A percentile compares a stretch with the other conserved stretches of the same genome.
phyloP scores from a whole-genome alignment of 2,797 vertebrate species.

The Sternarchorhynchus goeldii region DNA sequence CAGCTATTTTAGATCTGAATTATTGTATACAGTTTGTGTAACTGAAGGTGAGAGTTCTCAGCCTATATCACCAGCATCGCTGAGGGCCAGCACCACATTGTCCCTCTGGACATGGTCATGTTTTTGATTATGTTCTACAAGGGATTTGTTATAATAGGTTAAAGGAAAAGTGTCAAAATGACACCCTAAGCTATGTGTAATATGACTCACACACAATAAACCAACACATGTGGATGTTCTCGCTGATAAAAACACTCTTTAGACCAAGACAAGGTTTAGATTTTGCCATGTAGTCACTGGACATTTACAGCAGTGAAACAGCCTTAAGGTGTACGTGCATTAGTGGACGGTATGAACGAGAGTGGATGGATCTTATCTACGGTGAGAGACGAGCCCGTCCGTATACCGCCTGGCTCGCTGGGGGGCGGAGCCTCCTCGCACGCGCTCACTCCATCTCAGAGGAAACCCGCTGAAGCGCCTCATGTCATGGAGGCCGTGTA shows the following conservation, averaged over 20 bases:
- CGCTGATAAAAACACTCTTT: background rate
- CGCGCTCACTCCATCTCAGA: constrained; percentile 30
- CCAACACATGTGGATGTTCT: no score
- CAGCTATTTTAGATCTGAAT: constrained; percentile 42
- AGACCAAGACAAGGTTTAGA: no score
- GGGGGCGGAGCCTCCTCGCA: no score
- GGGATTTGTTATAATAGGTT: constrained; percentile 32
- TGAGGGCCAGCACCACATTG: constrained; percentile 6
- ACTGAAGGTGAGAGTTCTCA: constrained; percentile 9
- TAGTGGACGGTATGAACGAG: no score
- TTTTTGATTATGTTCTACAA: constrained; percentile 2
- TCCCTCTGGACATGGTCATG: constrained; percentile 24
- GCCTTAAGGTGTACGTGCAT: no score
- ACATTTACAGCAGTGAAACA: no score
- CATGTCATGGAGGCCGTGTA: constrained; percentile 41
- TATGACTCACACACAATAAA: background rate
- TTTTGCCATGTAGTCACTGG: no score
- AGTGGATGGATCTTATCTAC: constrained; percentile 1
- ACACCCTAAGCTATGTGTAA: background rate
- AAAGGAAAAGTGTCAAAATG: background rate
- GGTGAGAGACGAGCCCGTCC: background rate
- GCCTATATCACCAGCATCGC: constrained; percentile 2
- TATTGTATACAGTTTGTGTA: constrained; percentile 17
- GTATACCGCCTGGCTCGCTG: background rate
- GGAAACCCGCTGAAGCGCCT: constrained; percentile 30